Percentiles rank a stretch among this genome's conserved stretches.
Conservation (phyloP, 2,113 vertebrate species). For the Passerina amoena region DNA sequence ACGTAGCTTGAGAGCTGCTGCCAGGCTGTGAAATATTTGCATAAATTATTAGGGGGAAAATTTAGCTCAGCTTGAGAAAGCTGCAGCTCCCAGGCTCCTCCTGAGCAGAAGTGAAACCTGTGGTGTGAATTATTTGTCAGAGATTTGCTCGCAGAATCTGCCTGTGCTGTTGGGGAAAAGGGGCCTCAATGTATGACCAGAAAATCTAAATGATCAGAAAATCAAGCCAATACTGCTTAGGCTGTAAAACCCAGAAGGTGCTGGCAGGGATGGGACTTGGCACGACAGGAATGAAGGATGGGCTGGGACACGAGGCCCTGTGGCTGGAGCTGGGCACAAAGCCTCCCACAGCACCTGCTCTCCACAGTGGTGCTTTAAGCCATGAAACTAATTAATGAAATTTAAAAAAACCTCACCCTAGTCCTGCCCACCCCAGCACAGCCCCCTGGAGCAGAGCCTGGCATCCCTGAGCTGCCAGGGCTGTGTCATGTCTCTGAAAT, state of each 20-base stretch:
- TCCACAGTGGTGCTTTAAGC: neutral
- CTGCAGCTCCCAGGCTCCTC: neutral
- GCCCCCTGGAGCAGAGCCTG: neutral
- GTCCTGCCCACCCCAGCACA: rapidly evolving
- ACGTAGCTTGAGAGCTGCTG: neutral
- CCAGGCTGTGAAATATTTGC: slow-evolving; percentile 7
- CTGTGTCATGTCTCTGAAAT: neutral
- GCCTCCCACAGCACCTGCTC: neutral
- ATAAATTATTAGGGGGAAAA: neutral
- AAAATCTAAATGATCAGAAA: neutral
- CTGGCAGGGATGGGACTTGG: neutral
- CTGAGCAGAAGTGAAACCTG: neutral
- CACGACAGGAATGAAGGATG: neutral
- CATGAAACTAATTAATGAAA: neutral
- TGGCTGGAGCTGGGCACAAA: neutral
- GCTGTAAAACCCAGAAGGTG: neutral
- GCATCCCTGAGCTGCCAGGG: neutral
- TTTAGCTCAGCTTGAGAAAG: neutral
- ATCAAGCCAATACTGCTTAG: neutral
- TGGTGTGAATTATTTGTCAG: neutral
- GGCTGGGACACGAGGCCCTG: neutral
- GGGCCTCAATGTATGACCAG: rapidly evolving
- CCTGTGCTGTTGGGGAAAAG: neutral
- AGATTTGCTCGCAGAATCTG: neutral
- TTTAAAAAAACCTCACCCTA: rapidly evolving